Percentiles rank a stretch among this genome's conserved stretches.
phyloP scores from a whole-genome alignment of 2,113 vertebrate genomes.

The Mastomys natalensis region DNA sequence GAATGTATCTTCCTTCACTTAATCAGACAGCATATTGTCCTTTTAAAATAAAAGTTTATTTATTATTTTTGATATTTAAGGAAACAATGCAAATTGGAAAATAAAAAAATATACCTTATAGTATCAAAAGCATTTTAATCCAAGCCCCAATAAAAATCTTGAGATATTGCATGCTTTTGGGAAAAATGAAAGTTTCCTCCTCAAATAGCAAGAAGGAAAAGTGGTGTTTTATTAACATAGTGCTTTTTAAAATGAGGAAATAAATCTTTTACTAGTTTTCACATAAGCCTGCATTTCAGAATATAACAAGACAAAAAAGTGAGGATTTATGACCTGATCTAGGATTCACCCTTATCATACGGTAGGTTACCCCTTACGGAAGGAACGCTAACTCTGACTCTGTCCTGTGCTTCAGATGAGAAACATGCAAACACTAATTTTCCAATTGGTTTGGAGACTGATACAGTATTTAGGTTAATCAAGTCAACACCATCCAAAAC shows the following conservation, averaged over 20 bases:
- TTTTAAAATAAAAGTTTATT: conserved; percentile 72
- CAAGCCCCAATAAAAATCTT: conserved; percentile 45
- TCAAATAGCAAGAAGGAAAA: not conserved
- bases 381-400: no score
- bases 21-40: conserved; percentile 40
- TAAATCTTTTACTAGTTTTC: not conserved
- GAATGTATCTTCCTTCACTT: conserved; percentile 43
- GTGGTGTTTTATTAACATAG: not conserved
- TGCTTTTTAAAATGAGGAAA: not conserved
- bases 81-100: conserved; percentile 59
- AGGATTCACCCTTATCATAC: not conserved
- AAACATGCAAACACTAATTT: not conserved
- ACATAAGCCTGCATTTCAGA: not conserved
- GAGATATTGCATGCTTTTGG: conserved; percentile 32
- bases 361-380: not conserved
- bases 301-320: not conserved
- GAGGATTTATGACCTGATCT: not conserved
- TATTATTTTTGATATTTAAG: conserved; percentile 61
- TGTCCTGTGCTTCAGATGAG: not conserved
- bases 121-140: conserved; percentile 60
- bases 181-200: not conserved
- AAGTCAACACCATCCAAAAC: not conserved
- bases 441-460: not conserved
- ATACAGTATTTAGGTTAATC: not conserved
- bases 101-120: conserved; percentile 51